Conservation (phyloP, 1,140 invertebrate genomes). For the Dinoponera quadriceps region DNA sequence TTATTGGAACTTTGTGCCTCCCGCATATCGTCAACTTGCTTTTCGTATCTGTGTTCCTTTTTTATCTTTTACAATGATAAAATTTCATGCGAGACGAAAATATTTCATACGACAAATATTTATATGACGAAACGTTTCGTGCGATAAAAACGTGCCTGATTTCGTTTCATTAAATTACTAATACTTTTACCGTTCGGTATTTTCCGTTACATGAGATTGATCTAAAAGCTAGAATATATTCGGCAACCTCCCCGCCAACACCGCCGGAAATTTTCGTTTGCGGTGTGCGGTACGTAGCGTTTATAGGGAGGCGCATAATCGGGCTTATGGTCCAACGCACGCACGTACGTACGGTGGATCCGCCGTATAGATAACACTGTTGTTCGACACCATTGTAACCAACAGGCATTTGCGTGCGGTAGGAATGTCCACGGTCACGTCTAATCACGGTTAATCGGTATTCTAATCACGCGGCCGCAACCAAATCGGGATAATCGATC, state of each 20-base stretch:
- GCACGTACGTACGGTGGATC: constrained; percentile 34
- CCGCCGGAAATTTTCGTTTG: constrained; percentile 27
- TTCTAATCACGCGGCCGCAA: constrained; percentile 51
- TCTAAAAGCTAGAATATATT: background rate
- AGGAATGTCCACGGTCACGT: constrained; percentile 55
- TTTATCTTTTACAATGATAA: too few relatives aligned
- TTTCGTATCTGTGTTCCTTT: too few relatives aligned
- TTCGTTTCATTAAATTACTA: background rate
- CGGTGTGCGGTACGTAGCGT: background rate
- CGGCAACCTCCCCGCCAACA: background rate
- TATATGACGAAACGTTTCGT: too few relatives aligned
- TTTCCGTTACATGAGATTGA: background rate
- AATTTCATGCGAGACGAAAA: too few relatives aligned
- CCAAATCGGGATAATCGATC: constrained; percentile 61
- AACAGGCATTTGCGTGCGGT: constrained; percentile 57
- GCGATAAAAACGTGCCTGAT: background rate
- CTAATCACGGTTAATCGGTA: constrained; percentile 61
- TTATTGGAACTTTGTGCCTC: too few relatives aligned
- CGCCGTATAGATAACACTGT: constrained; percentile 53
- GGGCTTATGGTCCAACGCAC: constrained; percentile 40
- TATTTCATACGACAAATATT: too few relatives aligned
- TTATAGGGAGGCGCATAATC: constrained; percentile 44
- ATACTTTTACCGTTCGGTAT: background rate
- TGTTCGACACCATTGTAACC: constrained; percentile 60
- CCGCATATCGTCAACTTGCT: too few relatives aligned